phyloP scores from a whole-genome alignment of 1,140 invertebrate genomes.

The Drosophila guanche region DNA sequence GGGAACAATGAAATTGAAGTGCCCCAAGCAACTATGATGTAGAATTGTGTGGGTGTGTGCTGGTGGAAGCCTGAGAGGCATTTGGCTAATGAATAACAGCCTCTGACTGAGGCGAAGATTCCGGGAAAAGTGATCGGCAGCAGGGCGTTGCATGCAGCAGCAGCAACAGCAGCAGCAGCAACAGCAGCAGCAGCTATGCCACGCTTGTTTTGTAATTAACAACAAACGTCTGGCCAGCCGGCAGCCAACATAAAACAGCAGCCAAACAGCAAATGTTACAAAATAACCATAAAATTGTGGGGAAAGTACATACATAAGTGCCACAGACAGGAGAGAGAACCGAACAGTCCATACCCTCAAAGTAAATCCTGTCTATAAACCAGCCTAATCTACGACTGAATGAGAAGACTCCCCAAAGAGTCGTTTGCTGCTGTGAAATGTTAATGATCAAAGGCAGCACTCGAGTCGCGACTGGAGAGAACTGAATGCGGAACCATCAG shows the following conservation, averaged over 20 bases:
- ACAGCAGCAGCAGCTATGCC: slow-evolving; percentile 37
- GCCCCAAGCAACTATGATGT: slow-evolving; percentile 14
- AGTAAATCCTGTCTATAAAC: slow-evolving; percentile 1
- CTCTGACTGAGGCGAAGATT: slow-evolving; percentile 8
- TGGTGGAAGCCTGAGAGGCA: background rate
- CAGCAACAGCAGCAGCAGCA: slow-evolving; percentile 10
- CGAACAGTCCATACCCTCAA: slow-evolving; percentile 19
- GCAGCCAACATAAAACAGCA: slow-evolving; percentile 61
- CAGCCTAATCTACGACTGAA: slow-evolving; percentile 6
- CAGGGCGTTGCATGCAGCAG: slow-evolving; percentile 31
- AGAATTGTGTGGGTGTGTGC: background rate
- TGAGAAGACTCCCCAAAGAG: slow-evolving; percentile 26
- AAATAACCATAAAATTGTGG: slow-evolving; percentile 41
- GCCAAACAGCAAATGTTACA: slow-evolving; percentile 41
- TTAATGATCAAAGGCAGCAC: slow-evolving; percentile 64
- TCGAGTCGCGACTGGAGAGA: slow-evolving; percentile 34
- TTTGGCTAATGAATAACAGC: slow-evolving; percentile 23
- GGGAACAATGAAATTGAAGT: slow-evolving; percentile 14
- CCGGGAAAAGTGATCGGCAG: slow-evolving; percentile 27
- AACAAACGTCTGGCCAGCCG: slow-evolving; percentile 43
- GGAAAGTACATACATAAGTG: slow-evolving; percentile 1
- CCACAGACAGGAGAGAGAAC: slow-evolving; percentile 7
- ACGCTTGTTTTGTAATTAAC: slow-evolving; percentile 70
- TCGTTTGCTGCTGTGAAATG: slow-evolving; percentile 32
- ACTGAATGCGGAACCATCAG: slow-evolving; percentile 25